Base-by-base conservation (phyloP, 2,797 vertebrate species). In the Petrocephalus schoutedeni region DNA sequence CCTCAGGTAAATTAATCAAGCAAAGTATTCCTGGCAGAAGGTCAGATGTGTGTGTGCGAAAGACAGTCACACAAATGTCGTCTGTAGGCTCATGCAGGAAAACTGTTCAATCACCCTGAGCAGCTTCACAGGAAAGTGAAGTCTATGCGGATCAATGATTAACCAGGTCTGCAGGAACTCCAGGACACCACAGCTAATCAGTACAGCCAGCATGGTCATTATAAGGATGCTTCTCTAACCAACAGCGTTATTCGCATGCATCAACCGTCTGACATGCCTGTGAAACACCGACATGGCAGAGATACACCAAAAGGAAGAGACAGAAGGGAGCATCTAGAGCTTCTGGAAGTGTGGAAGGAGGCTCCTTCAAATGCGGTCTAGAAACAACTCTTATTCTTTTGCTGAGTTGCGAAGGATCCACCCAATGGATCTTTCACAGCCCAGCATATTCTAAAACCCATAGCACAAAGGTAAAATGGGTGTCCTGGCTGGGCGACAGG, bases 141-240 rank as follows among this genome's bases (percentile, higher is more conserved):
- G 51, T 54, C 16, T 54, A 21, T 64, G 61, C 10, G 23, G 61
- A 14, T 84, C 49, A 84, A 58, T 28, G 83, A 16, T 85, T 57
- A 57, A 57, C 57, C 51, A 41, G 23, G 54, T 85, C 54, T 57
- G 23, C 28, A 32, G 61, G 61, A 64, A 64, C 61, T 64, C 56
- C 32, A 85, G 85, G 74, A 64, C 89, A 89, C 89, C 86, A 67
- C 16, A 86, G 61, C 1, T 32, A 86, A 90, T 87, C 59, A 86
- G 45, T 87, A 56, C 57, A 87, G 45, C 88, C 58, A 77, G 87
- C 85, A 89, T 85, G 21, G 87, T 88, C 89, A 32, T 85, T 4
- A 28, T 56, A 14, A 51, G 53, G 83, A 85, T 88, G 80, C 58
- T 23, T 36, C 23, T 28, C 32, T 59, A n/a, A 59, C 45, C 57